These are phyloP conservation scores for Autographa gamma DNA, from an alignment of 2,888 invertebrate species.

Conservation along the genomic window DNA sequence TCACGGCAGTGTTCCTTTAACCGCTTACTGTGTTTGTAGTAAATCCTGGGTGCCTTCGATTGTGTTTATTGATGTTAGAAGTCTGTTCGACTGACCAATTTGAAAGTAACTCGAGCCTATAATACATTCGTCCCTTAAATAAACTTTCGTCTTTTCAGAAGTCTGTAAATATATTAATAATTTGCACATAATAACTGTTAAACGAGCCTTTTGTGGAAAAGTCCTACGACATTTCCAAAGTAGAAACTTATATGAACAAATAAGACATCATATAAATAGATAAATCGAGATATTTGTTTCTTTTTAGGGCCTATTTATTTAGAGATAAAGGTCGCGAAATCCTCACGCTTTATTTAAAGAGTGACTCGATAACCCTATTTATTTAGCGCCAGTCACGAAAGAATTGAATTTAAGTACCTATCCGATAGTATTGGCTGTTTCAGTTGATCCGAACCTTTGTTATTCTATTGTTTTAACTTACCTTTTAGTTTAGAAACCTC, in stretches of 20 bases:
- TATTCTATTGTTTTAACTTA: not conserved
- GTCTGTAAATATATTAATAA: not conserved
- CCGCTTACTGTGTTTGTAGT: not conserved
- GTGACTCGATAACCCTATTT: not conserved
- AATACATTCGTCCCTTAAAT: too few species aligned
- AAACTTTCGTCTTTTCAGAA: not conserved
- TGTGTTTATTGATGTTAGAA: not conserved
- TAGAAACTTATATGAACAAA: not conserved
- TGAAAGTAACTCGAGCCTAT: too few species aligned
- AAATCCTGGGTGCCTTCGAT: not conserved
- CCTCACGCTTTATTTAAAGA: not conserved
- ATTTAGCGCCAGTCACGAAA: slow-evolving; percentile 3
- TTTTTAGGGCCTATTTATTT: not conserved
- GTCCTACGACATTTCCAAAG: slow-evolving; percentile 4
- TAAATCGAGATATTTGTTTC: not conserved
- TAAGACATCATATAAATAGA: not conserved
- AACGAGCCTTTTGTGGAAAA: not conserved
- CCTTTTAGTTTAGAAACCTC: not conserved
- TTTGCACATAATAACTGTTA: not conserved
- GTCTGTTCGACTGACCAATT: not conserved
- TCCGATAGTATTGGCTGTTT: not conserved
- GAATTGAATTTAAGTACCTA: not conserved
- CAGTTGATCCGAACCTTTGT: not conserved
- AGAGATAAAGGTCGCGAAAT: not conserved
- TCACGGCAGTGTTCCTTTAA: not conserved